Base-by-base conservation (phyloP, 2,888 invertebrate species). In the Trichogramma evanescens region DNA sequence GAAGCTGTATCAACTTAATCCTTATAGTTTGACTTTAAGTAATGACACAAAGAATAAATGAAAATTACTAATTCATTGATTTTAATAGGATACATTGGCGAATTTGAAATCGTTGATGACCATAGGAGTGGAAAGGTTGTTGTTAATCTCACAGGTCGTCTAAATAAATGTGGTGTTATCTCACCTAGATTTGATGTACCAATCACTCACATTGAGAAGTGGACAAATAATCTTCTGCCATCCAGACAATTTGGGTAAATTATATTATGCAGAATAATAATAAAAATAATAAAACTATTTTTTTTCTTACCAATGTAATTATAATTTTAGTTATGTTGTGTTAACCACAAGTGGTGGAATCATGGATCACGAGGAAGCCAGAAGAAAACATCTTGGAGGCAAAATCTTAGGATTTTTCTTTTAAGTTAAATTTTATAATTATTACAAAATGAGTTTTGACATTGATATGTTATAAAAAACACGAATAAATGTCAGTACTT, bases 321-420 rank as follows among this genome's bases (percentile, higher is more conserved):
- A 13, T 13, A 73, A 70, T 84, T 86, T 54, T 82, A 95, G 95
- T 71, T 98, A 91, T 81, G 89, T 99, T 76, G 98, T 99, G 59
- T 83, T 99, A 73, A 99, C 99, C 70, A 99, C 99, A 60, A 98
- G 98, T 72, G 96, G 95, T 72, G 99, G 99, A 71, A 99, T 99
- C 77, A 98, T 99, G 98, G 99, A 99, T 80, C 99, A 99, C 75
- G 98, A 99, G 84, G 99, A 99, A 83, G 99, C 99, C 70, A 92
- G 97, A 83, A 87, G 97, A 82, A 99, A 98, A 88, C 99, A 99
- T 85, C 86, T 98, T 69, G 99, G 99, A 86, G 99, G 99, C 75
- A 99, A 99, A 85, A 98, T 99, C 80, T 85, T 99, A 79, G 99
- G 99, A 81, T 99, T 98, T 86, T 99, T 99, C 90, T 99, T 99